phyloP scores from a whole-genome alignment of 1,140 invertebrate genomes.

The Drosophila kepulauana region DNA sequence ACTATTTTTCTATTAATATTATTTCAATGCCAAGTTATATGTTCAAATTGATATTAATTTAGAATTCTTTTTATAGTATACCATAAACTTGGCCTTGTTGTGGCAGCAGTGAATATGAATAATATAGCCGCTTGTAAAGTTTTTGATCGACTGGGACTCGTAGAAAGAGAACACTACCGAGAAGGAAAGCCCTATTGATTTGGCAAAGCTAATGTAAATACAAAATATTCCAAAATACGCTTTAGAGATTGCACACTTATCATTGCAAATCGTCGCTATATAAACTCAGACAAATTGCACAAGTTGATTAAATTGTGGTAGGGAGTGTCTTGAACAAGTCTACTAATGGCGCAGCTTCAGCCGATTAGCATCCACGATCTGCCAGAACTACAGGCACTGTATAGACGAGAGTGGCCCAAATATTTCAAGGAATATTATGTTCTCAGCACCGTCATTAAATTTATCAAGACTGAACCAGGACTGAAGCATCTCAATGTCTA shows the following conservation, averaged over 20 bases:
- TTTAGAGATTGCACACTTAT: not conserved
- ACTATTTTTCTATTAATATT: no score
- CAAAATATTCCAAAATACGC: not conserved
- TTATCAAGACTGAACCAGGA: slow-evolving; percentile 27
- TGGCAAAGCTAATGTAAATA: slow-evolving; percentile 12
- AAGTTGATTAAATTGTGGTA: not conserved
- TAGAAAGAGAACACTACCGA: slow-evolving; percentile 39
- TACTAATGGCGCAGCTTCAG: not conserved
- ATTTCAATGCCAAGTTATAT: no score
- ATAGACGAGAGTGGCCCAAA: not conserved
- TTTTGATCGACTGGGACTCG: slow-evolving; percentile 52
- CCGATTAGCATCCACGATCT: not conserved
- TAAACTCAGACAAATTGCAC: not conserved
- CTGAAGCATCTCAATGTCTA: slow-evolving; percentile 39
- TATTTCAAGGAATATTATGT: slow-evolving; percentile 41
- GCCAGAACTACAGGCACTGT: not conserved
- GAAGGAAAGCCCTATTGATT: slow-evolving; percentile 22
- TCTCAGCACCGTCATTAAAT: slow-evolving; percentile 41
- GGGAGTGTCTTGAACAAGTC: not conserved
- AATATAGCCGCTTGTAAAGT: slow-evolving; percentile 55
- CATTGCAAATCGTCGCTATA: not conserved
- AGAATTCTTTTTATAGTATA: no score
- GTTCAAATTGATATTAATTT: no score
- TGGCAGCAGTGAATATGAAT: slow-evolving; percentile 46
- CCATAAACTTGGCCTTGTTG: slow-evolving; percentile 42